These are phyloP conservation scores for Mimas tiliae DNA, from an alignment of 2,888 invertebrate species.

Conservation along the genomic window DNA sequence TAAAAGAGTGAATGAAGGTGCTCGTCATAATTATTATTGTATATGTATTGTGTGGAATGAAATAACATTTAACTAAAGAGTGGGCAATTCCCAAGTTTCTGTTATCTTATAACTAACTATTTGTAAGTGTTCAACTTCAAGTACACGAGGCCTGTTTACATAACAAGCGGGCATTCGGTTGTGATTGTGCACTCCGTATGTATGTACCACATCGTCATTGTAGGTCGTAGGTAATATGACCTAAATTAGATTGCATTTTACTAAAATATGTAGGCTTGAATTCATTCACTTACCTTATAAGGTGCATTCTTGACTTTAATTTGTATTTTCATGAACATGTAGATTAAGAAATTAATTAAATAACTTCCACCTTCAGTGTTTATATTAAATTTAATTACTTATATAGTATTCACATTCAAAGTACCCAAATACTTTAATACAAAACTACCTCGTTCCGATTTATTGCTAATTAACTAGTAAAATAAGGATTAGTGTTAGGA, in stretches of 20 bases:
- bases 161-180: slow-evolving; percentile 11
- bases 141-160: neutral
- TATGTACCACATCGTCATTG: slow-evolving; percentile 1
- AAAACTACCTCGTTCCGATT: too few species aligned
- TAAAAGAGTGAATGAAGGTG: neutral
- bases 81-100: too few species aligned
- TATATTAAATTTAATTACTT: too few species aligned
- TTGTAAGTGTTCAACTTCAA: too few species aligned
- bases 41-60: too few species aligned
- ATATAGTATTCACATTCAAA: too few species aligned
- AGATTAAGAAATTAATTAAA: neutral
- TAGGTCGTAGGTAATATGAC: slow-evolving; percentile 5
- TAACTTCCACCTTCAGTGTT: neutral
- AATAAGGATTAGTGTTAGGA: too few species aligned
- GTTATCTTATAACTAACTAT: too few species aligned
- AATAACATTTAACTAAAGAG: too few species aligned
- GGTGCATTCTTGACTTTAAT: slow-evolving; percentile 12
- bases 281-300: neutral
- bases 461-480: too few species aligned
- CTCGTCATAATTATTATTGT: neutral
- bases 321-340: neutral
- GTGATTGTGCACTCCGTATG: slow-evolving; percentile 8
- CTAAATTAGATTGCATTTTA: neutral
- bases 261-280: slow-evolving; percentile 11
- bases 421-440: too few species aligned